A percentile compares a stretch with the other conserved stretches of the same genome.
phyloP scores from a whole-genome alignment of 2,888 invertebrate species.

The Capitulum mitella region DNA sequence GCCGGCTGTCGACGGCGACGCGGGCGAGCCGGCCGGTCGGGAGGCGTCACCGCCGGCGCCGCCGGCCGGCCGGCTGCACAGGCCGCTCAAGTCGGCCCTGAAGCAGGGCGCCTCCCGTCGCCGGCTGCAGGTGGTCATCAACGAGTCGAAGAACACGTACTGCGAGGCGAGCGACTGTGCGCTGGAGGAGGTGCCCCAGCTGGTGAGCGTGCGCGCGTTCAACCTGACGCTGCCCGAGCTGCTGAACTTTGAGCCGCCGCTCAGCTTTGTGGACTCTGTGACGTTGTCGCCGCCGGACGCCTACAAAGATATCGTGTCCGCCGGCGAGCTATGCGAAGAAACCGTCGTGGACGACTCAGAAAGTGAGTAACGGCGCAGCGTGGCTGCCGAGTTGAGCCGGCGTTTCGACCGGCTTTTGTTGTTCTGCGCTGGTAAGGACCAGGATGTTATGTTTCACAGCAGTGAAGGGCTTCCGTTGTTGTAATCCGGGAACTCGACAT shows the following conservation, averaged over 20 bases:
- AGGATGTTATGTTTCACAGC: too few relatives aligned
- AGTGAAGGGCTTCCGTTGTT: too few relatives aligned
- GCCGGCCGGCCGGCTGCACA: background rate
- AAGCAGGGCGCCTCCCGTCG: background rate
- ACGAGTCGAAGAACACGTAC: slow-evolving; percentile 13
- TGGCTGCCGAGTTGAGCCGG: too few relatives aligned
- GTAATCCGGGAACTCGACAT: too few relatives aligned
- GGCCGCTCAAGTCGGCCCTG: slow-evolving; percentile 13
- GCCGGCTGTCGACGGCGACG: background rate
- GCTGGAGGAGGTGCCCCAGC: slow-evolving; percentile 17
- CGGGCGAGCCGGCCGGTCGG: background rate
- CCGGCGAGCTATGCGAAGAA: slow-evolving; percentile 10
- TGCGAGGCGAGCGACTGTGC: slow-evolving; percentile 20
- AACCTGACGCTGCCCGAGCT: slow-evolving; percentile 13
- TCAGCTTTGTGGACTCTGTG: slow-evolving; percentile 11
- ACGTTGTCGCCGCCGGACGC: slow-evolving; percentile 26
- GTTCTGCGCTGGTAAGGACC: too few relatives aligned
- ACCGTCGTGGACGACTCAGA: slow-evolving; percentile 4
- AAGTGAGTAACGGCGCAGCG: background rate
- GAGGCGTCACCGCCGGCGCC: background rate
- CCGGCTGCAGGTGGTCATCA: slow-evolving; percentile 15
- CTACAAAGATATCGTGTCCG: slow-evolving; percentile 25
- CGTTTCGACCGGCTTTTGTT: too few relatives aligned
- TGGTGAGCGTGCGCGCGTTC: slow-evolving; percentile 27
- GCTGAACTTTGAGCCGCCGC: slow-evolving; percentile 7